Evolutionary conservation across 2,888 invertebrate genomes (phyloP).

Genomic region (Pristionchus exspectatus): DNA sequence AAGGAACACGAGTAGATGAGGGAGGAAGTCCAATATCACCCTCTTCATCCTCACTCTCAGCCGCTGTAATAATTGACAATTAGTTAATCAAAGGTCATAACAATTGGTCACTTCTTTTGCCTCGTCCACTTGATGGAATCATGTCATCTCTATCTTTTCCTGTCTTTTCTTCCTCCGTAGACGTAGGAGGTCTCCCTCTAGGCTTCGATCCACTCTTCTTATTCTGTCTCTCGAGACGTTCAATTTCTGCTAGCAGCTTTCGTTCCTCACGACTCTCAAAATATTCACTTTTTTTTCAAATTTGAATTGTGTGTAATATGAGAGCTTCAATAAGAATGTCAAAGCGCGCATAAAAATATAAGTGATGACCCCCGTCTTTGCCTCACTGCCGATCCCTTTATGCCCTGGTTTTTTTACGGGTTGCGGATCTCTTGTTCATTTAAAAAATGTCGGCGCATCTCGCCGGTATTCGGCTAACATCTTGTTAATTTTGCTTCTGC

Average conservation of each 20-base stretch:
- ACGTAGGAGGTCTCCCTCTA: background rate
- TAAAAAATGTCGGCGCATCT: too few species aligned
- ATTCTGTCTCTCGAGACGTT: background rate
- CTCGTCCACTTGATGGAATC: background rate
- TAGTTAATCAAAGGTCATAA: background rate
- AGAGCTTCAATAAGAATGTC: background rate
- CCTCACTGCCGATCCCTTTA: too few species aligned
- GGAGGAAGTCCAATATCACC: background rate
- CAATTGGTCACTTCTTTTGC: slow-evolving; percentile 34
- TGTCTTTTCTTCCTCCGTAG: background rate
- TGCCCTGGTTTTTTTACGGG: too few species aligned
- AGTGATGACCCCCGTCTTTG: background rate
- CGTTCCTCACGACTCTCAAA: slow-evolving; percentile 38
- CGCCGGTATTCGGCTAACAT: too few species aligned
- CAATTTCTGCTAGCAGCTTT: background rate
- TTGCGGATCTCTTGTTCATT: too few species aligned
- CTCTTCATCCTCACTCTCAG: background rate
- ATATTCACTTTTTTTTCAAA: background rate
- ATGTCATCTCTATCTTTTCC: background rate
- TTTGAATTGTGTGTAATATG: too few species aligned
- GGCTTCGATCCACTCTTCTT: background rate
- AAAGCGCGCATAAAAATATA: background rate
- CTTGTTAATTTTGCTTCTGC: too few species aligned
- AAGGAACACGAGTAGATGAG: background rate
- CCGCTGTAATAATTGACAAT: background rate